A percentile compares a stretch with the other conserved stretches of the same genome.
Conservation (phyloP, 1,140 invertebrate species). For the Branchinecta lindahli region DNA sequence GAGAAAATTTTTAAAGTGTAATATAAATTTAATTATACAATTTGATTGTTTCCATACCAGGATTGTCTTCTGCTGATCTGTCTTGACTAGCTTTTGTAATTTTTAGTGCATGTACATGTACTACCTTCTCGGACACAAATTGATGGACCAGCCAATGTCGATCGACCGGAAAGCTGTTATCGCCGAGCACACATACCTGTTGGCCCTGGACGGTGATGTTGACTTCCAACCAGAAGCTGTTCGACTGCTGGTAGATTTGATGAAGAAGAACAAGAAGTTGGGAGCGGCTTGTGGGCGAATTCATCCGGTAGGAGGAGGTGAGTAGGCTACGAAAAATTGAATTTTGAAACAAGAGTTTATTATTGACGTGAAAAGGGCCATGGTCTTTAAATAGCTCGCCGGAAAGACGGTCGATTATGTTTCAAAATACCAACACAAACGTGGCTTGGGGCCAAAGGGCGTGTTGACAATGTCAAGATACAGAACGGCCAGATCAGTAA, state of each 20-base stretch:
- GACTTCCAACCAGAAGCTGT: slow-evolving; percentile 40
- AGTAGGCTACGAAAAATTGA: not conserved
- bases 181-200: slow-evolving; percentile 40
- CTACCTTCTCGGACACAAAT: slow-evolving; percentile 40
- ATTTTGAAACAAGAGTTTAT: not conserved
- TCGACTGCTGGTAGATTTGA: slow-evolving; percentile 36
- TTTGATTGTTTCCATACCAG: too few species aligned
- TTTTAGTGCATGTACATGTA: slow-evolving; percentile 48
- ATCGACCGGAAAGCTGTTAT: slow-evolving; percentile 30
- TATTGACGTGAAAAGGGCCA: too few species aligned
- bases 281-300: slow-evolving; percentile 41
- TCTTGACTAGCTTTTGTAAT: too few species aligned
- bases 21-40: too few species aligned
- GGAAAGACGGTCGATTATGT: too few species aligned
- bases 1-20: too few species aligned
- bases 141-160: slow-evolving; percentile 33
- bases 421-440: too few species aligned
- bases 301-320: slow-evolving; percentile 37
- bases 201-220: slow-evolving; percentile 41
- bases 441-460: too few species aligned
- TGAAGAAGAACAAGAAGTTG: slow-evolving; percentile 38
- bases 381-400: too few species aligned
- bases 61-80: too few species aligned
- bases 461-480: too few species aligned
- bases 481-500: too few species aligned